Evolutionary conservation across 2,797 vertebrate genomes (phyloP).

Genomic region (Dromococcyx pavoninus): DNA sequence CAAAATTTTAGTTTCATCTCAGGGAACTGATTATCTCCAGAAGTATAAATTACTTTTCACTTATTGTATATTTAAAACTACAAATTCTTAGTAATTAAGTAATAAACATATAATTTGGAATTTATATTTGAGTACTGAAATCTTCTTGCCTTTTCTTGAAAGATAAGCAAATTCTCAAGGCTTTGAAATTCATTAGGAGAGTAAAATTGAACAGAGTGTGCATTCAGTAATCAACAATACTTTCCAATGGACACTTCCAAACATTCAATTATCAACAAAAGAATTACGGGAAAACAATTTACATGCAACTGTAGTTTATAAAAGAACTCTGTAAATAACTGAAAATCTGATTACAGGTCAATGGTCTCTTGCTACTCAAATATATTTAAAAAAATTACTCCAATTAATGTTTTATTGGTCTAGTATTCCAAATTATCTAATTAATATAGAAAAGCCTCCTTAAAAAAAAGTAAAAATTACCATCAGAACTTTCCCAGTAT

Average conservation of each 20-base stretch:
- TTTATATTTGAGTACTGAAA: not conserved
- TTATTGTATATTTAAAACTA: not conserved
- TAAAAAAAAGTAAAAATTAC: not conserved
- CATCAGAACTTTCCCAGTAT: not conserved
- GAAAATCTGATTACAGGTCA: not conserved
- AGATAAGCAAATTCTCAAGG: not conserved
- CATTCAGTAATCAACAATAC: not conserved
- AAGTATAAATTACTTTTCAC: not conserved
- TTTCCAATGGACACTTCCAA: not conserved
- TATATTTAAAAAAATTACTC: not conserved
- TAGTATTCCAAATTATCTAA: not conserved
- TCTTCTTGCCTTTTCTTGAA: not conserved
- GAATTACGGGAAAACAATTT: not conserved
- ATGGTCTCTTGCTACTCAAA: not conserved
- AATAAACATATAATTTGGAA: not conserved
- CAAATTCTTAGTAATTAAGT: not conserved
- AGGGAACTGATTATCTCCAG: not conserved
- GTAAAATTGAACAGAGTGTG: not conserved
- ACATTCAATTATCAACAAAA: not conserved
- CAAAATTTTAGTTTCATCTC: not conserved
- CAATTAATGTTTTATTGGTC: not conserved
- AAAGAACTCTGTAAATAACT: not conserved
- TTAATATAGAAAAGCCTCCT: not conserved
- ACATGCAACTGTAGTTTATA: not conserved
- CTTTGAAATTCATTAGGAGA: not conserved